These are phyloP conservation scores for Brachyptera risi DNA, from an alignment of 2,888 invertebrate genomes.

Conservation along the genomic window DNA sequence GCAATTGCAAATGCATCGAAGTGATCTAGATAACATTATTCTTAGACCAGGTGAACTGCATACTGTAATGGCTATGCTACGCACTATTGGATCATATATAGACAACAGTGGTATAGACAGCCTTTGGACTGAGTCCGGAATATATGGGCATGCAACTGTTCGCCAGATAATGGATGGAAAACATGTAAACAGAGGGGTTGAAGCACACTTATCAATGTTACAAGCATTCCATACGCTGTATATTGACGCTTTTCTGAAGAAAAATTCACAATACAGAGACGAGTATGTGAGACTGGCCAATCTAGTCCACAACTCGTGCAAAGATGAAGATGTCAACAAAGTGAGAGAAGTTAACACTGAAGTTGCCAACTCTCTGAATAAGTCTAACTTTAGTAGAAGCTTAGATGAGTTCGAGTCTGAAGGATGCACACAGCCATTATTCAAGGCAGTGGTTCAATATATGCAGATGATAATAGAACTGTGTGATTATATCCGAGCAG, in stretches of 20 bases:
- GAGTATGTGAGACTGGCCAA: too few species aligned
- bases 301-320: too few species aligned
- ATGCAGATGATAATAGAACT: slow-evolving; percentile 11
- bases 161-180: slow-evolving; percentile 7
- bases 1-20: neutral
- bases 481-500: neutral
- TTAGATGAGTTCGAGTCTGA: slow-evolving; percentile 2
- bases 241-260: neutral
- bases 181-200: neutral
- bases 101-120: slow-evolving; percentile 12
- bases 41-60: slow-evolving; percentile 27
- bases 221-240: neutral
- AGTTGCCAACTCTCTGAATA: neutral
- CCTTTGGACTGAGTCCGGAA: too few species aligned
- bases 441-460: slow-evolving; percentile 8
- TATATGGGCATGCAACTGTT: neutral
- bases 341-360: too few species aligned
- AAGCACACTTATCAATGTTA: neutral
- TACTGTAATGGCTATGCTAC: slow-evolving; percentile 12
- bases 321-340: too few species aligned
- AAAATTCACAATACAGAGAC: neutral
- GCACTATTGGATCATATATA: slow-evolving; percentile 2
- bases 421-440: neutral
- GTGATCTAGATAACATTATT: slow-evolving; percentile 16
- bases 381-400: neutral